Evolutionary conservation across 2,888 invertebrate genomes (phyloP), one percentile per base, ranked within the genome.

Genomic region (Sclerodermus sp.): DNA sequence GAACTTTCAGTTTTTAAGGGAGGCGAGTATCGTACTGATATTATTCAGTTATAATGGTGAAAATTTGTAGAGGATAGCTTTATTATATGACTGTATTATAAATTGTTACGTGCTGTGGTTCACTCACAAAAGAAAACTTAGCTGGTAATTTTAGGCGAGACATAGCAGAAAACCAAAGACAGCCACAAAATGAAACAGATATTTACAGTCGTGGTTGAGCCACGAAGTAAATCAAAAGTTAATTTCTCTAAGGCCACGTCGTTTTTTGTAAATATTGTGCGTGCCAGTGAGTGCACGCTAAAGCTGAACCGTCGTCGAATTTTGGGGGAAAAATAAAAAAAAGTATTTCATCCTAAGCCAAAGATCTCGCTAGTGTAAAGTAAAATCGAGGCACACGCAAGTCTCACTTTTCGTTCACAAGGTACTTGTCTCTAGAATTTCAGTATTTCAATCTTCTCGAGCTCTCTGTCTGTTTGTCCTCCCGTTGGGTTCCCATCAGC

Each of bases 211-310:
- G 10, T 17, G 16, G 15, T 6, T 6, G 2, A 2, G 18, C 30
- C 51, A 45, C 41, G 45, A 42, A 49, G 50, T 37, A 38, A 60
- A 62, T 60, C 42, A 57, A 62, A 55, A 54, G 37, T 45, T 50
- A 51, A 38, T 48, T 51, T 51, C 29, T 34, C 48, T 50, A 32
- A 23, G 34, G 17, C 51, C 47, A 29, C 18, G 41, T 30, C 50
- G 31, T 47, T 54, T 51, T 57, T 38, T 55, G 57, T 47, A 49
- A 32, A 52, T 55, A 49, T 51, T 34, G 3, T 8, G 23, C 23
- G 8, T 23, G 23, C 3, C 23, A 8, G 3, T 23, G 3, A 8
- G 4, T 8, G 8, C 23, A 23, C 23, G 23, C 23, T 5, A 8
- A 23, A 23, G 23, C 23, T 5, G 23, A 23, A 23, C 23, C 23